Evolutionary conservation across 2,888 invertebrate genomes (phyloP).

Genomic region (Fragum sueziense): DNA sequence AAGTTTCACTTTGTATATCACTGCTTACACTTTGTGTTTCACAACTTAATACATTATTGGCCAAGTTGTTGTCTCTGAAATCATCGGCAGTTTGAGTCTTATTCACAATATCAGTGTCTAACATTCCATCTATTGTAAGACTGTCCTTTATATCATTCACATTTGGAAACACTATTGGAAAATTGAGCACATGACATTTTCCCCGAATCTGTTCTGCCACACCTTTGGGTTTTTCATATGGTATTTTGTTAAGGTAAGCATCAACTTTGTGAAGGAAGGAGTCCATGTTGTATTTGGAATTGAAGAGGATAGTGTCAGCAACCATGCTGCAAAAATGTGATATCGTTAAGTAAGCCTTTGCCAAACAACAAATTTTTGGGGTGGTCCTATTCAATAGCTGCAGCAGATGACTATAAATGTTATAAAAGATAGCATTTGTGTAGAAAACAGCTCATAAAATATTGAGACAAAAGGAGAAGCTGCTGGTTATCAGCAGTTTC

Average conservation of each 20-base stretch:
- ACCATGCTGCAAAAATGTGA: conserved; percentile 84
- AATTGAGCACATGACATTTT: conserved; percentile 87
- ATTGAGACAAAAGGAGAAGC: too few relatives aligned
- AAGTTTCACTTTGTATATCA: neutral
- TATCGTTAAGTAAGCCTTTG: too few relatives aligned
- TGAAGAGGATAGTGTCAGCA: conserved; percentile 88
- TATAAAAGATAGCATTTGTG: too few relatives aligned
- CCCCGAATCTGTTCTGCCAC: conserved; percentile 84
- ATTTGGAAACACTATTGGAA: conserved; percentile 83
- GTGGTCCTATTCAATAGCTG: too few relatives aligned
- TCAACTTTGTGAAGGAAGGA: conserved; percentile 87
- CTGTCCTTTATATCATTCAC: neutral
- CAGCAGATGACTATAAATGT: too few relatives aligned
- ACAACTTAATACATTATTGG: too few relatives aligned
- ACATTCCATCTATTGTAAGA: neutral
- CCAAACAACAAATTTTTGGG: too few relatives aligned
- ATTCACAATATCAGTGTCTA: neutral
- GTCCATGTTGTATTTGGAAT: conserved; percentile 88
- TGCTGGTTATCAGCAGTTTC: too few relatives aligned
- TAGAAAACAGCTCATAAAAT: too few relatives aligned
- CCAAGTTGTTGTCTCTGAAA: too few relatives aligned
- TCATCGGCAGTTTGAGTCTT: neutral
- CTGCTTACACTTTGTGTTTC: too few relatives aligned
- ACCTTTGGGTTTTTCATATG: conserved; percentile 86
- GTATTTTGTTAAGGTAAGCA: conserved; percentile 86